Evolutionary conservation across 2,888 invertebrate genomes (phyloP), one percentile per base, ranked within the genome.

Genomic region (Chrysina gloriosa): DNA sequence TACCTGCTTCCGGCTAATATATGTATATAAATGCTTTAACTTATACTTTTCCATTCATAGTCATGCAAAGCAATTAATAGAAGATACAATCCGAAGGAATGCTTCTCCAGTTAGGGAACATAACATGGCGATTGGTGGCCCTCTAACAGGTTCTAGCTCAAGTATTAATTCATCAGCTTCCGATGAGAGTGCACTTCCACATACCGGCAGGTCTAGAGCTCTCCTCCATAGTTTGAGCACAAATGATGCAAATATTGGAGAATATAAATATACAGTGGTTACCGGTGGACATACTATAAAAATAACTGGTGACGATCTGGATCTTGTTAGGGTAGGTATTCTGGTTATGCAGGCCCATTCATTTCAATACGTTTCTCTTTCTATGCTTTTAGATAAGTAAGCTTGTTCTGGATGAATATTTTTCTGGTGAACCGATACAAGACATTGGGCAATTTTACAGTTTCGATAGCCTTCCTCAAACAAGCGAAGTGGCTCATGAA

Each of bases 41-140:
- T 42, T 6, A 48, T 9, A 48, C 58, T 54, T 50, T 56, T 29
- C 45, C 42, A 56, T 67, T 27, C 4, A 34, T 77, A 95, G 95
- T 79, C 92, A 94, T 82, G 97, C 97, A 42, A 96, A 96, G 83
- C 92, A 94, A 82, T 85, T 97, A 81, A 97, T 97, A 80, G 96
- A 96, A 82, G 96, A 97, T 81, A 97, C 97, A 72, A 97, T 97
- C 79, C 90, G 95, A 73, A 90, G 96, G 80, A 97, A 97, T 86
- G 95, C 96, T 75, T 97, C 96, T 58, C 96, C 96, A 63, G 93
- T 95, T 76, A 88, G 94, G 76, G 84, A 89, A 75, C 88, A 91
- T 77, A 86, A 86, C 72, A 78, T 82, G 72, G 86, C 88, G 68
- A 84, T 85, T 61, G 85, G 86, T 63, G 87, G 87, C 74, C 87